phyloP scores from a whole-genome alignment of 2,888 invertebrate genomes.

The Phragmatobia fuliginosa region DNA sequence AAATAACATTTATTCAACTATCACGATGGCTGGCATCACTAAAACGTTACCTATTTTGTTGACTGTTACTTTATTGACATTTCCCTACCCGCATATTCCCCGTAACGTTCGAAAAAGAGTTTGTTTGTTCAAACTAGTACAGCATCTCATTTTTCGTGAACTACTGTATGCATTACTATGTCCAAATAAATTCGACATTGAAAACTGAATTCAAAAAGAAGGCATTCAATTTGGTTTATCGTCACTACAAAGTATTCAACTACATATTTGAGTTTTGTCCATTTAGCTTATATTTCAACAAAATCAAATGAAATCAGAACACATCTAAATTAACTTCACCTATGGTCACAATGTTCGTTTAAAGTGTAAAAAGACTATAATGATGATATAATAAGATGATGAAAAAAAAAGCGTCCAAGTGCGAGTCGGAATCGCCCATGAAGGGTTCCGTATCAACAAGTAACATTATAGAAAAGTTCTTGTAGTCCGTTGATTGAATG shows the following conservation, averaged over 20 bases:
- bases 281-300: background rate
- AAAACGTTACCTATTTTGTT: background rate
- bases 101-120: background rate
- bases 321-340: background rate
- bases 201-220: background rate
- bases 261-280: background rate
- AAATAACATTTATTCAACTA: background rate
- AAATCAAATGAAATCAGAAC: background rate
- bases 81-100: conserved; percentile 7
- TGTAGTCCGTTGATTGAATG: too few relatives aligned
- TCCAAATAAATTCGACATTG: background rate
- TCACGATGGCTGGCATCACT: background rate
- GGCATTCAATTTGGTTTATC: background rate
- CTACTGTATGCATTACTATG: background rate
- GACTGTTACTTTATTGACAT: conserved; percentile 2
- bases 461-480: too few relatives aligned
- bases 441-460: too few relatives aligned
- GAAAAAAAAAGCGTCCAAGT: too few relatives aligned
- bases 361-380: background rate
- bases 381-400: too few relatives aligned
- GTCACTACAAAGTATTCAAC: background rate
- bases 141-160: background rate
- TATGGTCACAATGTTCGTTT: background rate
- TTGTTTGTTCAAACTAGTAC: background rate
- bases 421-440: too few relatives aligned